Percentiles rank a stretch among this genome's conserved stretches.
These are phyloP conservation scores for Trochalopteron elliotii DNA, from an alignment of 2,113 vertebrate genomes.

Conservation along the genomic window DNA sequence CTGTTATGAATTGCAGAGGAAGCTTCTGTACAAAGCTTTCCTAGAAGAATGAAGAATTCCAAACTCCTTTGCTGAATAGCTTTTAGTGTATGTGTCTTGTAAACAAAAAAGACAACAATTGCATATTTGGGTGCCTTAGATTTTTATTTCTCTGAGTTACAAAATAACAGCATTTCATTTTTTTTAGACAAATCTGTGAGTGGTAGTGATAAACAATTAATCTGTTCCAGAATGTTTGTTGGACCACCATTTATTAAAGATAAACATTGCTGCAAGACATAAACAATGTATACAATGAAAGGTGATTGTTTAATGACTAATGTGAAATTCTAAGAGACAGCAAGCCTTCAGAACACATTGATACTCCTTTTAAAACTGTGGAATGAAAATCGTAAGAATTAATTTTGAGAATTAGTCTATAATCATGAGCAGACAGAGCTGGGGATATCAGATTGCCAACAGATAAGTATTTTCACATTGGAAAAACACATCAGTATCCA, in stretches of 20 bases:
- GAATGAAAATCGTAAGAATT: not conserved
- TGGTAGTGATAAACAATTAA: not conserved
- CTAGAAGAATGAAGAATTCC: not conserved
- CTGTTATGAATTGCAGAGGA: not conserved
- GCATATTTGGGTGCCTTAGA: not conserved
- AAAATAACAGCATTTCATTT: not conserved
- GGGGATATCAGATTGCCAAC: not conserved
- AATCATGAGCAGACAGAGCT: not conserved
- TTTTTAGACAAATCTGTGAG: not conserved
- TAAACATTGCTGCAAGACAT: not conserved
- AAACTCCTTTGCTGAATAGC: not conserved
- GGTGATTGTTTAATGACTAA: not conserved
- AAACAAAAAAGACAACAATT: not conserved
- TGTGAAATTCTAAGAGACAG: not conserved
- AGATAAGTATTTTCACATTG: not conserved
- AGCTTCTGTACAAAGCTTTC: not conserved
- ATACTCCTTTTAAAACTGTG: not conserved
- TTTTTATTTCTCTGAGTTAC: not conserved
- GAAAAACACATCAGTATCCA: slow-evolving; percentile 2
- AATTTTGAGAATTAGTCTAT: not conserved
- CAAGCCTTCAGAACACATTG: not conserved
- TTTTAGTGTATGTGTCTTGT: not conserved
- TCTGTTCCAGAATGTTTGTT: not conserved
- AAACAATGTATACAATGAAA: not conserved
- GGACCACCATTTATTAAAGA: not conserved